Conservation (phyloP, 2,888 invertebrate genomes). For the Catocala fraxini region DNA sequence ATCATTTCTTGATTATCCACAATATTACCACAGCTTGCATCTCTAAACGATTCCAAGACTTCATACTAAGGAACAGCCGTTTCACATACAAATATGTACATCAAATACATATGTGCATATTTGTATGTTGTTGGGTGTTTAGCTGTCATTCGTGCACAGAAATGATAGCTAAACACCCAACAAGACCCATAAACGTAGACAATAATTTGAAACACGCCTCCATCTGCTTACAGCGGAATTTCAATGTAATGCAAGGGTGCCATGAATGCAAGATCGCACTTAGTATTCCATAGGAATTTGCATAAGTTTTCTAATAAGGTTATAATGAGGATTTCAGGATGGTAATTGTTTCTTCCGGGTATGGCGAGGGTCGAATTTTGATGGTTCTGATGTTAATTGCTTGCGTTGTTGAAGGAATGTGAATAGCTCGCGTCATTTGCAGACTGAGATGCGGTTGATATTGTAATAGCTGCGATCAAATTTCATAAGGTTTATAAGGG, state of each 20-base stretch:
- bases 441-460: too few species aligned
- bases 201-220: background rate
- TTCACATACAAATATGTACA: too few species aligned
- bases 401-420: background rate
- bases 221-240: background rate
- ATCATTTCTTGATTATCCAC: too few species aligned
- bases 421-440: too few species aligned
- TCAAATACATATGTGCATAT: too few species aligned
- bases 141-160: too few species aligned
- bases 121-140: too few species aligned
- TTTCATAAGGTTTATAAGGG: too few species aligned
- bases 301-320: constrained; percentile 4
- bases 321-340: background rate
- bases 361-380: background rate
- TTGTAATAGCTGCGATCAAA: too few species aligned
- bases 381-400: background rate
- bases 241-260: constrained; percentile 1
- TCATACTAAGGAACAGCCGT: too few species aligned
- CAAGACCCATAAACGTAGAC: background rate
- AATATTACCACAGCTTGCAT: too few species aligned
- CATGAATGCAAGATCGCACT: background rate
- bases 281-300: constrained; percentile 5
- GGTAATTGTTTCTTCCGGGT: background rate
- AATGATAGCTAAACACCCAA: background rate
- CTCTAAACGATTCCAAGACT: too few species aligned